phyloP scores from a whole-genome alignment of 2,888 invertebrate genomes.

The Meandrusa payeni region DNA sequence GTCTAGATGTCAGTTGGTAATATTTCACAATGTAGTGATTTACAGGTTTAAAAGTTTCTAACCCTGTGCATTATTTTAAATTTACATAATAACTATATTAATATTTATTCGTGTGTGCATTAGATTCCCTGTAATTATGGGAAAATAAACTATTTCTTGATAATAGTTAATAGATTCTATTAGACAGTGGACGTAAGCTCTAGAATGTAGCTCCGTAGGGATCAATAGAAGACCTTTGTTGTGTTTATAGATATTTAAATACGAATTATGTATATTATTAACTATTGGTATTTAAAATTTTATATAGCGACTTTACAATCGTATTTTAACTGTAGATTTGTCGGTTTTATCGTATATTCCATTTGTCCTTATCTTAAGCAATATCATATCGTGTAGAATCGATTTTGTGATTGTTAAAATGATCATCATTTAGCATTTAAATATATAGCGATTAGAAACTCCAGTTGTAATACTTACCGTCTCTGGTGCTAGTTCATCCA shows the following conservation, averaged over 20 bases:
- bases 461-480: too few relatives aligned
- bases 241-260: conserved; percentile 46
- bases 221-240: conserved; percentile 42
- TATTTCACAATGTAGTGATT: too few relatives aligned
- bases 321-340: conserved; percentile 30
- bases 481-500: too few relatives aligned
- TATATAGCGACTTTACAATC: conserved; percentile 42
- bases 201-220: conserved; percentile 41
- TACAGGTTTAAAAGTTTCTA: conserved; percentile 6
- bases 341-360: conserved; percentile 21
- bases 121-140: neutral
- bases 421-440: neutral
- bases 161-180: conserved; percentile 16
- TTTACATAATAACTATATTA: neutral
- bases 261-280: conserved; percentile 25
- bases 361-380: conserved; percentile 13
- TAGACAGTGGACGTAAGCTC: conserved; percentile 11
- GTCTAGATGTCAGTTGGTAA: too few relatives aligned
- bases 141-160: conserved; percentile 1
- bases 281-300: conserved; percentile 40
- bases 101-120: neutral
- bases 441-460: neutral
- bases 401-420: conserved; percentile 9
- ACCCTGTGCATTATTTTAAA: conserved; percentile 1
- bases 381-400: conserved; percentile 16